Evolutionary conservation across 2,888 invertebrate species (phyloP).

Genomic region (Harmothoe impar): DNA sequence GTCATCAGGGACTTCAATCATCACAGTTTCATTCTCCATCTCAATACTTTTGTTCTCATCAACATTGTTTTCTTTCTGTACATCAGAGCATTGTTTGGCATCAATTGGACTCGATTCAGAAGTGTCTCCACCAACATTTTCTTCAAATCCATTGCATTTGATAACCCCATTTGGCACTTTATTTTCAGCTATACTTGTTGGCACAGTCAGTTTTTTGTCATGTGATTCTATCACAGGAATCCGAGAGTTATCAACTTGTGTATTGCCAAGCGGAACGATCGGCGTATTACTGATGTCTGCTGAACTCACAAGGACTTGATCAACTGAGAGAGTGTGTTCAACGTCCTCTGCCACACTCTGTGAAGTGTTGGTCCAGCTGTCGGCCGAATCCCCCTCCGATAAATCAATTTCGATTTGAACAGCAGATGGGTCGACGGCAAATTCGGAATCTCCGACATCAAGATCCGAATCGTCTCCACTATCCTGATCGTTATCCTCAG

Average conservation of each 20-base stretch:
- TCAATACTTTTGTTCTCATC: not conserved
- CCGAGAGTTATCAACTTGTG: no score
- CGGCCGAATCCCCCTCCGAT: not conserved
- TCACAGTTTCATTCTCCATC: not conserved
- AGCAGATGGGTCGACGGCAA: not conserved
- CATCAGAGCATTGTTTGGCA: no score
- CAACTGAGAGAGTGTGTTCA: not conserved
- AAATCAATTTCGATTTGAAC: not conserved
- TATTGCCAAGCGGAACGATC: not conserved
- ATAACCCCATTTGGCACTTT: no score
- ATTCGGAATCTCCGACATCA: conserved; percentile 33
- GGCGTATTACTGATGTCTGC: not conserved
- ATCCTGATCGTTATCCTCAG: not conserved
- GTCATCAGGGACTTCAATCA: not conserved
- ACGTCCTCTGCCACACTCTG: not conserved
- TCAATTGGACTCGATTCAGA: no score
- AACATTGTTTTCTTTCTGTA: no score
- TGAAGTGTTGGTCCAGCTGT: not conserved
- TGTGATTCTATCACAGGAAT: no score
- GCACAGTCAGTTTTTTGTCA: no score
- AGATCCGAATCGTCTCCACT: not conserved
- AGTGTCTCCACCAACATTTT: no score
- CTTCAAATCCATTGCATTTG: no score
- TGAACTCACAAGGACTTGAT: not conserved
- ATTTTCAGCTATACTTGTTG: no score